These are phyloP conservation scores for Listrodromus nycthemerus DNA, from an alignment of 2,888 invertebrate genomes.

Conservation along the genomic window DNA sequence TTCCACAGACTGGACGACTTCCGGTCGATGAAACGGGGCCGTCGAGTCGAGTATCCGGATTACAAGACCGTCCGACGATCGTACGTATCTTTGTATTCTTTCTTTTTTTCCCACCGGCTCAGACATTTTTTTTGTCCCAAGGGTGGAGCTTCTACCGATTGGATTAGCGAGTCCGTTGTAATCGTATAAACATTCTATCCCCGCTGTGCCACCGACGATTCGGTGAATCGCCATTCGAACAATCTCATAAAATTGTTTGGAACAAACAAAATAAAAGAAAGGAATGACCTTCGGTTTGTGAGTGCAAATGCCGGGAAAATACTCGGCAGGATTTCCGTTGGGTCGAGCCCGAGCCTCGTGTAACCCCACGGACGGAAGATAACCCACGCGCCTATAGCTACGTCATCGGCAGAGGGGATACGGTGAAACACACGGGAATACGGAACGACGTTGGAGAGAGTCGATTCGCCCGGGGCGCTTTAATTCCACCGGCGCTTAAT, in stretches of 20 bases:
- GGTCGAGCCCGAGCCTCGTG: neutral
- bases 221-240: too few species aligned
- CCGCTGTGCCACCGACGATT: too few species aligned
- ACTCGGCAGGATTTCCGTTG: neutral
- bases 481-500: constrained; percentile 73
- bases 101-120: neutral
- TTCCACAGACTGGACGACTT: constrained; percentile 57
- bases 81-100: neutral
- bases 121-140: neutral
- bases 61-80: constrained; percentile 4
- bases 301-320: neutral
- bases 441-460: constrained; percentile 26
- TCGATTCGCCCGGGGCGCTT: constrained; percentile 70
- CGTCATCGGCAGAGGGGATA: constrained; percentile 24
- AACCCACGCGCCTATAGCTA: constrained; percentile 27
- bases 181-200: too few species aligned
- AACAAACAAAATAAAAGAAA: neutral
- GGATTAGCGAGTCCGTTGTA: too few species aligned
- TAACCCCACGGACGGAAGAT: constrained; percentile 19
- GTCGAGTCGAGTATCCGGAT: constrained; percentile 53
- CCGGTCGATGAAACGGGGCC: constrained; percentile 57
- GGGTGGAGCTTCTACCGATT: neutral
- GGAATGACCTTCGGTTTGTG: neutral
- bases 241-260: neutral
- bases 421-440: constrained; percentile 23